These are phyloP conservation scores for Pangasianodon hypophthalmus DNA, from an alignment of 2,113 vertebrate genomes.

Conservation along the genomic window DNA sequence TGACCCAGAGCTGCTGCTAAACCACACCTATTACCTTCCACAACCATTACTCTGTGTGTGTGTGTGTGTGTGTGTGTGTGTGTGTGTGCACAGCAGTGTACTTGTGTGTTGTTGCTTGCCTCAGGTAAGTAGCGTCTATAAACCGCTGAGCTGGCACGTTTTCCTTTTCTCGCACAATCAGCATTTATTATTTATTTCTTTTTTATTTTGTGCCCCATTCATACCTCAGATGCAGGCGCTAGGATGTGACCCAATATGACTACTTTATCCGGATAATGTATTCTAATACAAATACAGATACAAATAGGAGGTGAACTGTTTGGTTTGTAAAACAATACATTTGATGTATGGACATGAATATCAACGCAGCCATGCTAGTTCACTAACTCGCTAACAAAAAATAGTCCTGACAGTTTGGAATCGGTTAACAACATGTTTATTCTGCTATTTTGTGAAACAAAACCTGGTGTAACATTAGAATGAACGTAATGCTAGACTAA, in stretches of 20 bases:
- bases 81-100: constrained; percentile 34
- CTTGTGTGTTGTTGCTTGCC: constrained; percentile 68
- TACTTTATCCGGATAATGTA: not conserved
- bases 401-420: not conserved
- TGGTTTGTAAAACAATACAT: not conserved
- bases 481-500: not conserved
- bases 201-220: constrained; percentile 61
- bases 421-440: not conserved
- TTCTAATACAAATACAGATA: not conserved
- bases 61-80: constrained; percentile 24
- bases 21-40: constrained; percentile 67
- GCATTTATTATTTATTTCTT: constrained; percentile 69
- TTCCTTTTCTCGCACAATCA: constrained; percentile 66
- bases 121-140: constrained; percentile 56
- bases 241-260: not conserved
- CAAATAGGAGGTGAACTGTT: not conserved
- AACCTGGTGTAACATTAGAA: not conserved
- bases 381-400: not conserved
- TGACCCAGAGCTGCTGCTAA: constrained; percentile 72
- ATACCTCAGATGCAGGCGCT: constrained; percentile 53
- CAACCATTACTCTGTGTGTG: constrained; percentile 53
- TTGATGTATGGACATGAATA: no score
- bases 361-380: not conserved
- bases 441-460: not conserved
- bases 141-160: constrained; percentile 71